Conservation (phyloP, 2,797 vertebrate species). For the Macropodus opercularis region DNA sequence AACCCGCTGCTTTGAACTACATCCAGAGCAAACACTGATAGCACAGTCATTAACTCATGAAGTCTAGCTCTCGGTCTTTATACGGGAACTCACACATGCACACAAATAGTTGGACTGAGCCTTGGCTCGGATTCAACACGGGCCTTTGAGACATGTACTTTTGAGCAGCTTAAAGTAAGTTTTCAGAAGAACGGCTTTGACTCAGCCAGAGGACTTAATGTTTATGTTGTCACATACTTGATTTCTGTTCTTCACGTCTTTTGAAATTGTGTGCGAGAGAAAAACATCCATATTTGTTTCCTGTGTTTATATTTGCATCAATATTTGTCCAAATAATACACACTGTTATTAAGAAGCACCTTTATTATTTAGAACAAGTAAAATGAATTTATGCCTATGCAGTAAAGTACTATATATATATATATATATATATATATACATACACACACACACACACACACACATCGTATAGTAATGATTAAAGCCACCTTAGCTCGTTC, state of each 20-base stretch:
- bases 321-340: constrained; percentile 46
- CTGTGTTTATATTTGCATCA: constrained; percentile 60
- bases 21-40: constrained; percentile 62
- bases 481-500: no score
- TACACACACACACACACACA: no score
- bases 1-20: constrained; percentile 44
- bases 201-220: constrained; percentile 13
- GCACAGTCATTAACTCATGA: constrained; percentile 22
- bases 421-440: no score
- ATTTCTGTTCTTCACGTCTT: constrained; percentile 7
- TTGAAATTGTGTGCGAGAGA: constrained; percentile 13
- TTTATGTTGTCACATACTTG: constrained; percentile 16
- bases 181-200: constrained; percentile 9
- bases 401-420: not conserved
- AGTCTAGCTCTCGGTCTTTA: constrained; percentile 28
- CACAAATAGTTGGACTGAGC: not conserved
- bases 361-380: constrained; percentile 3
- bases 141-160: constrained; percentile 13
- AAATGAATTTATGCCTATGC: no score
- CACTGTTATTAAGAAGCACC: constrained; percentile 1
- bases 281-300: constrained; percentile 34
- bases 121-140: constrained; percentile 13
- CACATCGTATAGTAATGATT: no score
- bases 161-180: not conserved
- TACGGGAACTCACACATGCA: constrained; percentile 8